Percentiles rank a stretch among this genome's conserved stretches.
phyloP scores from a whole-genome alignment of 2,888 invertebrate species.

The Criorhina ranunculi region DNA sequence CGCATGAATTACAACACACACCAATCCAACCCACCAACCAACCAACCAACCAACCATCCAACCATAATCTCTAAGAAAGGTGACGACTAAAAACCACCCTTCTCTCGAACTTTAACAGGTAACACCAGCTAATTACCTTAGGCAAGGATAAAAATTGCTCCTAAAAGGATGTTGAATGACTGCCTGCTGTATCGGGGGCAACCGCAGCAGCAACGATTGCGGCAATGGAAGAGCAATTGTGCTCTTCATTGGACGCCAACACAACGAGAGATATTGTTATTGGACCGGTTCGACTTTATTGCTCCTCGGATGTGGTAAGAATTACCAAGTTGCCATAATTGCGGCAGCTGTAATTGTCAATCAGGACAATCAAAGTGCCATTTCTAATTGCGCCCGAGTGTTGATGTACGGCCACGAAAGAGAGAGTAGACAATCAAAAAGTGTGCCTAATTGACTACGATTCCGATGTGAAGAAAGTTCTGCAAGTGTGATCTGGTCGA shows the following conservation, averaged over 20 bases:
- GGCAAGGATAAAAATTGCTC: conserved; percentile 52
- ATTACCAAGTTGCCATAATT: conserved; percentile 73
- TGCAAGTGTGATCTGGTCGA: conserved; percentile 22
- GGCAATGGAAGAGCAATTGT: conserved; percentile 9
- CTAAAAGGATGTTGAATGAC: conserved; percentile 37
- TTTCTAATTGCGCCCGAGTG: conserved; percentile 69
- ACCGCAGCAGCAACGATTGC: conserved; percentile 1
- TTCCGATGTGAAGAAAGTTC: conserved; percentile 64
- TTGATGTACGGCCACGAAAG: conserved; percentile 55
- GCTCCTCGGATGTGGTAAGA: conserved; percentile 69
- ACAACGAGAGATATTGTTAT: conserved; percentile 66
- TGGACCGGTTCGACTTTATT: conserved; percentile 68
- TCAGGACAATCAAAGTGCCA: conserved; percentile 74
- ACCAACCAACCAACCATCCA: conserved; percentile 12
- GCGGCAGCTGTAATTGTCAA: conserved; percentile 75
- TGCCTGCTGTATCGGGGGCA: neutral
- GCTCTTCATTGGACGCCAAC: conserved; percentile 23
- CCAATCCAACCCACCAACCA: conserved; percentile 14
- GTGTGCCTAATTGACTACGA: conserved; percentile 71
- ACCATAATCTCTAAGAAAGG: conserved; percentile 45
- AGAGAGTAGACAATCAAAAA: conserved; percentile 58
- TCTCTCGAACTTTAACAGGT: conserved; percentile 42
- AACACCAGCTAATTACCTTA: conserved; percentile 62
- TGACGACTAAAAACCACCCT: conserved; percentile 54
- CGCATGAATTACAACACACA: conserved; percentile 44